These are phyloP conservation scores for Andrena fulva DNA, from an alignment of 2,888 invertebrate species.

Conservation along the genomic window DNA sequence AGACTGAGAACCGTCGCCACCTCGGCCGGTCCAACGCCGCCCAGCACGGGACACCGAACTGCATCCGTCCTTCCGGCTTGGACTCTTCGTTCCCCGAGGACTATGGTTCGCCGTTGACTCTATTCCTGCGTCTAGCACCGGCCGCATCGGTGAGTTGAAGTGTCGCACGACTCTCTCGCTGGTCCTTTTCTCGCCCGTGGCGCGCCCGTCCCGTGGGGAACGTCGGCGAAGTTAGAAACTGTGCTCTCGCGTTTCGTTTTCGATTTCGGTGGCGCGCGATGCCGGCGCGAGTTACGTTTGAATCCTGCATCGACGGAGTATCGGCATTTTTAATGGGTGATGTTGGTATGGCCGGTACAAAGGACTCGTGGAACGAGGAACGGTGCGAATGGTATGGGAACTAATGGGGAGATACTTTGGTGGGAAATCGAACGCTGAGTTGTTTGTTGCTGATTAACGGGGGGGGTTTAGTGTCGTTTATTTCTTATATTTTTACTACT, in stretches of 20 bases:
- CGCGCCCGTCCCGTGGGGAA: background rate
- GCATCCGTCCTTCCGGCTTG: background rate
- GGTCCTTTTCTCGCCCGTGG: background rate
- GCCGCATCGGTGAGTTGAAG: slow-evolving; percentile 40
- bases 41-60: background rate
- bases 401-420: no score
- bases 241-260: background rate
- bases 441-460: no score
- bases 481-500: no score
- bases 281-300: background rate
- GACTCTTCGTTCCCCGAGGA: slow-evolving; percentile 1
- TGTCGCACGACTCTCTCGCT: background rate
- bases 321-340: no score
- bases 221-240: background rate
- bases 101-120: slow-evolving; percentile 33
- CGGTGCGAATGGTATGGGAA: no score
- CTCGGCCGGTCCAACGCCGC: background rate
- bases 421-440: no score
- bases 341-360: no score
- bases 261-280: background rate
- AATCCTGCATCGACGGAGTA: background rate
- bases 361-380: no score
- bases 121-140: background rate
- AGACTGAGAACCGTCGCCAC: slow-evolving; percentile 30
- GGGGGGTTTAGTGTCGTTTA: no score